Base-by-base conservation (phyloP, 2,797 vertebrate genomes). In the Acanthopagrus latus region DNA sequence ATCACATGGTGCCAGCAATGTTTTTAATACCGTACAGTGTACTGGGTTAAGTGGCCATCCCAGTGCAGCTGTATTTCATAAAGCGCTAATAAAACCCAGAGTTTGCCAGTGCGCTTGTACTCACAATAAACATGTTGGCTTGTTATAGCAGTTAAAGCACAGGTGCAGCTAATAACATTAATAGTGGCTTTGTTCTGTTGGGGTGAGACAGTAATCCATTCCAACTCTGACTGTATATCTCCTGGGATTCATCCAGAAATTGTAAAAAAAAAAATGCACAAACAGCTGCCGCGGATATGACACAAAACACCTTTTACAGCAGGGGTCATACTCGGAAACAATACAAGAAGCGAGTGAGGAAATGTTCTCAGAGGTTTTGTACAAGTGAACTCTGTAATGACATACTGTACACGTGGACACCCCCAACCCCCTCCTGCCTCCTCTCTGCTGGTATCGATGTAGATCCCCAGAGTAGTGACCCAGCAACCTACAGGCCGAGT, bases 381-480 rank as follows among this genome's bases (percentile, higher is more conserved):
- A n/a, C 23, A 48, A 14, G 18, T 48, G 2, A 56, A 71, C 46
- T 55, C 16, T 52, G 27, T 44, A 54, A 38, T 62, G 29, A 54
- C 7, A 0, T 8, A 7, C 41, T 63, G 18, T 80, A 62, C n/a
- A 29, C 8, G 33, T 29, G 25, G 41, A 72, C 51, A 65, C 4
- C 25, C 18, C 23, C 21, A 51, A 29, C 5, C 7, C 12, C 41
- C 12, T n/a, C 43, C 47, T 23, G 13, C 17, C 55, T 43, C 44
- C 29, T 48, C 63, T 25, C 52, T 20, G 5, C 46, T 51, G 44
- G 47, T 76, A 51, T 51, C 70, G 21, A 86, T 71, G 76, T 79
- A 70, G 64, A 38, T 86, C 78, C 72, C 84, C 66, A 59, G 80
- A 81, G 82, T 5, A 56, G 67, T 80, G 87, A 84, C 89, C 68